phyloP scores from a whole-genome alignment of 1,140 invertebrate genomes.

The Pseudomyrmex gracilis region DNA sequence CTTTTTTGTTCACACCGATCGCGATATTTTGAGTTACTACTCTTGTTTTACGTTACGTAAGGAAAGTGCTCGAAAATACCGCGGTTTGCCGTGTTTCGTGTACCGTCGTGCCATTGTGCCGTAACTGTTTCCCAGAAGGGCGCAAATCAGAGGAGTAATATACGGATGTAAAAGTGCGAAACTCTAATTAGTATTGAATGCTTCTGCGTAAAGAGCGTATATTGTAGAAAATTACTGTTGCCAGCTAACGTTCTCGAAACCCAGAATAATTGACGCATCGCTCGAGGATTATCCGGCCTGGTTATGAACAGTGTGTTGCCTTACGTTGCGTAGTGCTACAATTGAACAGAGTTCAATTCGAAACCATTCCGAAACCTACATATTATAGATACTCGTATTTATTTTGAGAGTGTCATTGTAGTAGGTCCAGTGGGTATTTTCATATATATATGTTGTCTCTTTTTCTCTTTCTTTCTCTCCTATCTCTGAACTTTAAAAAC shows the following conservation, averaged over 20 bases:
- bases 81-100: constrained; percentile 20
- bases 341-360: constrained; percentile 56
- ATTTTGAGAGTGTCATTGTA: no score
- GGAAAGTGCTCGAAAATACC: background rate
- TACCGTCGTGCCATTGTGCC: constrained; percentile 45
- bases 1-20: no score
- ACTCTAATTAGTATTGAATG: constrained; percentile 57
- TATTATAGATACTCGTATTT: no score
- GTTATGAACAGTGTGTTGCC: constrained; percentile 5
- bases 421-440: no score
- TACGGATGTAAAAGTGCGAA: constrained; percentile 58
- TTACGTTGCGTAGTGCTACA: constrained; percentile 38
- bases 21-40: no score
- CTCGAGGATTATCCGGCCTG: constrained; percentile 17
- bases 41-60: background rate
- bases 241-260: background rate
- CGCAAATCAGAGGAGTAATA: constrained; percentile 59
- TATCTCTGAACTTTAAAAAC: no score
- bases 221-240: constrained; percentile 61
- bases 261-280: constrained; percentile 29
- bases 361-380: constrained; percentile 25
- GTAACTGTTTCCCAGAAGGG: constrained; percentile 57
- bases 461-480: no score
- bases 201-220: constrained; percentile 40
- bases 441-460: no score